A percentile compares a stretch with the other conserved stretches of the same genome.
These are phyloP conservation scores for Eulacestoma nigropectus DNA, from an alignment of 2,113 vertebrate genomes.

Conservation along the genomic window DNA sequence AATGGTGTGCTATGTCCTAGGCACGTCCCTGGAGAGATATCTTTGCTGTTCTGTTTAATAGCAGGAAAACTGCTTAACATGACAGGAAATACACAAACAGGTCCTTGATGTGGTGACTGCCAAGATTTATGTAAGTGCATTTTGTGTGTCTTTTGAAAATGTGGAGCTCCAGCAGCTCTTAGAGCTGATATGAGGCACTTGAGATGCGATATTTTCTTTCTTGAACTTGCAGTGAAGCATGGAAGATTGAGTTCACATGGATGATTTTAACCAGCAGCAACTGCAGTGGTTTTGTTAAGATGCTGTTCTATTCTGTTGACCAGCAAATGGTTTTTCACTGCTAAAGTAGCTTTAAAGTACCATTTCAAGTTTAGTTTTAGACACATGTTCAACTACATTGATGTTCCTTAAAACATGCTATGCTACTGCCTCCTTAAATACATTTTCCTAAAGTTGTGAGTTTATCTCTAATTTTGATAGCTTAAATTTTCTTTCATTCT, in stretches of 20 bases:
- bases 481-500: background rate
- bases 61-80: background rate
- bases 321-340: background rate
- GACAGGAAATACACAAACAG: conserved; percentile 26
- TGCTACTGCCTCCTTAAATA: background rate
- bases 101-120: background rate
- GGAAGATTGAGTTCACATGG: background rate
- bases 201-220: background rate
- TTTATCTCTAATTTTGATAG: background rate
- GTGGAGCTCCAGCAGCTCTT: background rate
- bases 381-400: accelerated
- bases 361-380: background rate
- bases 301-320: background rate
- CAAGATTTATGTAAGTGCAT: background rate
- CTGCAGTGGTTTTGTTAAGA: background rate
- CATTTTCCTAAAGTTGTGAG: background rate
- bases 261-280: background rate
- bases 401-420: background rate
- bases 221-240: background rate
- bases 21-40: background rate
- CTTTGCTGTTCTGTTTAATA: background rate
- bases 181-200: background rate
- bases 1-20: background rate
- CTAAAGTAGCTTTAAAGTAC: background rate
- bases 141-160: background rate